phyloP scores from a whole-genome alignment of 2,888 invertebrate species.

The Euplagia quadripunctaria region DNA sequence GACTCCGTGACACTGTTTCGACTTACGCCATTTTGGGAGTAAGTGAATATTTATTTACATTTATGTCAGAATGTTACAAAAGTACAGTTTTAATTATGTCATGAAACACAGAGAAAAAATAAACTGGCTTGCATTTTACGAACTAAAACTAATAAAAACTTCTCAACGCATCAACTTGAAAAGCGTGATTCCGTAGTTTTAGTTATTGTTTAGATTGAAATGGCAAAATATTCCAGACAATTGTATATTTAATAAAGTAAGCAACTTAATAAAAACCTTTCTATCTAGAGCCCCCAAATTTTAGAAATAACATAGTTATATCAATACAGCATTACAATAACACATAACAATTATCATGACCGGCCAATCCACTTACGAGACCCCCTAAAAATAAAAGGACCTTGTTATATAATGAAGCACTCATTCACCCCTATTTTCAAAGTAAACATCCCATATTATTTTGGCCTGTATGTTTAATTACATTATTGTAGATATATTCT shows the following conservation, averaged over 20 bases:
- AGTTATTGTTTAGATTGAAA: too few relatives aligned
- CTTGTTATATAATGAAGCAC: constrained; percentile 38
- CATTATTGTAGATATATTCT: not conserved
- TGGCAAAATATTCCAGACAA: too few relatives aligned
- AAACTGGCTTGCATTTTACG: not conserved
- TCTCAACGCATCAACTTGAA: not conserved
- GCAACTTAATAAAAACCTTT: not conserved
- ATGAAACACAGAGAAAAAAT: not conserved
- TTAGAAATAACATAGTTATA: not conserved
- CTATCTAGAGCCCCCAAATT: not conserved
- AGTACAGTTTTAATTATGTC: too few relatives aligned
- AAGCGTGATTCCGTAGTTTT: too few relatives aligned
- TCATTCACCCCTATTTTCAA: constrained; percentile 35
- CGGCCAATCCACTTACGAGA: constrained; percentile 29
- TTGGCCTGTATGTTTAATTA: constrained; percentile 28
- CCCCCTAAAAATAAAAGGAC: constrained; percentile 38
- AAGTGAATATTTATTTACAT: too few relatives aligned
- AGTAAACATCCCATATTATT: constrained; percentile 35
- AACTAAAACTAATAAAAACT: not conserved
- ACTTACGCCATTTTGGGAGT: too few relatives aligned
- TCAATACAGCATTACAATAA: not conserved
- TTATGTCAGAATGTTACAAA: too few relatives aligned
- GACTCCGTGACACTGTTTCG: too few relatives aligned
- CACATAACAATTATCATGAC: constrained; percentile 19
- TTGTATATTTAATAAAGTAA: too few relatives aligned